These are phyloP conservation scores for Mesochorus sp. DNA, from an alignment of 2,888 invertebrate genomes.

Conservation along the genomic window DNA sequence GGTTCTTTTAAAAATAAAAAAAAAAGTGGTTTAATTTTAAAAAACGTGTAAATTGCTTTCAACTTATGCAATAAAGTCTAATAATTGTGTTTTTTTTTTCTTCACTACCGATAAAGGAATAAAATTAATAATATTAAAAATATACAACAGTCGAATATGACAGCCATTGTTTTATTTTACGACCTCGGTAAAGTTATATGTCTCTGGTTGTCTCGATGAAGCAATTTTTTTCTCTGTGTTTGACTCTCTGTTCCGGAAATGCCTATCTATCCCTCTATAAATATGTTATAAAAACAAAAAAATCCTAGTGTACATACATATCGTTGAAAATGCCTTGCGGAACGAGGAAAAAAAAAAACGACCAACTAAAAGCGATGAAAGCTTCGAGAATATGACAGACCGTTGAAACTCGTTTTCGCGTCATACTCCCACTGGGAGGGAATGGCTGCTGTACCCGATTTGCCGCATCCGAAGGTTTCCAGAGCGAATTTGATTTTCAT, in stretches of 20 bases:
- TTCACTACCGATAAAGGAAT: too few species aligned
- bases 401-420: conserved; percentile 28
- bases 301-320: background rate
- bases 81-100: too few species aligned
- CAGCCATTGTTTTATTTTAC: too few species aligned
- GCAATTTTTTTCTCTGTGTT: too few species aligned
- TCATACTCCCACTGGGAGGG: conserved; percentile 9
- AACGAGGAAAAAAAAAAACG: conserved; percentile 9
- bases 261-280: background rate
- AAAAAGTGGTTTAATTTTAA: too few species aligned
- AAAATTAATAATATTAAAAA: too few species aligned
- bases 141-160: too few species aligned
- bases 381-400: conserved; percentile 3
- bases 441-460: conserved; percentile 29
- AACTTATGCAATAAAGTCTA: too few species aligned
- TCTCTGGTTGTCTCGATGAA: too few species aligned
- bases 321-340: background rate
- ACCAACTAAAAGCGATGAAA: conserved; percentile 1
- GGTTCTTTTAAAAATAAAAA: too few species aligned
- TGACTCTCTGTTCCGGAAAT: background rate
- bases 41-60: too few species aligned
- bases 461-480: conserved; percentile 9
- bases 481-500: conserved; percentile 31
- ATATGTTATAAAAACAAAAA: conserved; percentile 3
- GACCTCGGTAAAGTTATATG: too few species aligned